Evolutionary conservation across 2,113 vertebrate genomes (phyloP), one percentile per base, ranked within the genome.

Genomic region (Clinocottus analis): DNA sequence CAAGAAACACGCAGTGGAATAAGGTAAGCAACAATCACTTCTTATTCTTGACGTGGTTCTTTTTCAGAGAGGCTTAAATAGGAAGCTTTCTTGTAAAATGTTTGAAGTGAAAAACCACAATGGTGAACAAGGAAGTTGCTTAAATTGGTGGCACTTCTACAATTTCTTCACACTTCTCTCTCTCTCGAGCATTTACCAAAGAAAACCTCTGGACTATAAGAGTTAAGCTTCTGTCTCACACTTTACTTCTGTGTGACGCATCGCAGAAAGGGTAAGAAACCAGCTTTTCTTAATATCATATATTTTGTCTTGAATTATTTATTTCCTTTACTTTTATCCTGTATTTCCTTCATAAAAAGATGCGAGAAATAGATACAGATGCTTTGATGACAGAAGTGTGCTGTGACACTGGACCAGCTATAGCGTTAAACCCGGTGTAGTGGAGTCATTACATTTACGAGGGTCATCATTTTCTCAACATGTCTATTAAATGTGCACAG

Each of bases 381-480:
- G 35, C 72, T 71, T 59, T 43, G 29, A 59, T 60, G 59, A 60
- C 43, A 27, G 49, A 11, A 23, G 35, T 29, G 21, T 71, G 72
- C 29, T 49, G 33, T 13, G 16, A 75, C 47, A 1, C 27, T 0
- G 9, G 39, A 35, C 62, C 27, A 58, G 60, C 31, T 66, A 25
- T 65, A 68, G 55, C 59, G 66, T 12, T 11, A 16, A 69, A 61
- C 67, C 25, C 1, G 1, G 2, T 80, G 64, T 71, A 39, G 64
- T 84, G 49, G 61, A 78, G 56, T 88, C 84, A 84, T 83, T 79
- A 84, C n/a, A 35, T 82, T 85, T 83, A 88, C 31, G 70, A 81
- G 84, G 71, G 72, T 87, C 82, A 85, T 91, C 72, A 79, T 72
- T 80, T 83, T 75, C 77, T 80, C 43, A 81, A 37, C 58, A 63